Base-by-base conservation (phyloP, 2,113 vertebrate species). In the Stegostoma tigrinum region DNA sequence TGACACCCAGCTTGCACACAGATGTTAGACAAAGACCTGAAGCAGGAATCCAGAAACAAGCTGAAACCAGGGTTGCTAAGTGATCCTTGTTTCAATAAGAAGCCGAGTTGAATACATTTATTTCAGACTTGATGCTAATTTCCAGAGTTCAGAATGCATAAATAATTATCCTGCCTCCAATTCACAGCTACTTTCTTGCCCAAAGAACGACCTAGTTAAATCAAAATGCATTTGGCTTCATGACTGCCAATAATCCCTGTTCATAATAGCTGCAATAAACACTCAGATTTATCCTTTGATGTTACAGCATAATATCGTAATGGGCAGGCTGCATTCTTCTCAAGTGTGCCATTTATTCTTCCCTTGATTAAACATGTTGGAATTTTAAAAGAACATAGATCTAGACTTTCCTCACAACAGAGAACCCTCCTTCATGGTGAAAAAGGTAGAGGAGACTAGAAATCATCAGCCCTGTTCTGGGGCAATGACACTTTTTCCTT, bases 181-280 rank as follows among this genome's bases (percentile, higher is more conserved):
- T 30, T 75, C 21, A 24, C 66, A 15, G 91, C 23, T n/a, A 64
- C 12, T 64, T 93, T 93, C 21, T 66, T 27, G 24, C 66, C 45
- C 86, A 89, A 30, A 34, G 52, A 12, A 52, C 87, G 52, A 72
- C 45, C 94, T 10, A 95, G 70, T 95, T 72, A 72, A 52, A 95
- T 95, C 93, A 30, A 95, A 70, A 14, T 70, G 38, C 67, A 48
- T 95, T 72, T 45, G 93, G 19, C 67, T 70, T 94, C 66, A 94
- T 48, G 24, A 30, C 30, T 48, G 68, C 68, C 24, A 6, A 30
- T 95, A 72, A 72, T 95, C 94, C 24, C 24, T 72, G 94, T 70
- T 95, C 75, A 95, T 95, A 70, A 52, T 34, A 75, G 68, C 12
- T 52, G 10, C 94, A 95, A 72, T 95, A 72, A 72, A 95, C 42